Evolutionary conservation across 2,113 vertebrate genomes (phyloP).

Genomic region (Prochilodus magdalenae): DNA sequence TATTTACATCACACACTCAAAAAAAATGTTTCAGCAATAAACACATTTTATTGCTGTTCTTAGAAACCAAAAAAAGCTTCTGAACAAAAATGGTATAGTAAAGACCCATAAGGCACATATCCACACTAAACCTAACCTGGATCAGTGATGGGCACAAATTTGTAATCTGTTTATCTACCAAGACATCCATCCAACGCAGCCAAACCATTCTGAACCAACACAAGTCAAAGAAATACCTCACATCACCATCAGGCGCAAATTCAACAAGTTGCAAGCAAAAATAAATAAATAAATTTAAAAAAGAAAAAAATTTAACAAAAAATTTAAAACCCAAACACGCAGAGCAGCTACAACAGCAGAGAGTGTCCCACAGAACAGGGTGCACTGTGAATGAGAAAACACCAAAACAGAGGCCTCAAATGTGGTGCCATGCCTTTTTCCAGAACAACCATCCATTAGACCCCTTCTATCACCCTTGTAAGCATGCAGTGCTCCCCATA

Average conservation of each 20-base stretch:
- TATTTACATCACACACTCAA: neutral
- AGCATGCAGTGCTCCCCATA: slow-evolving; percentile 62
- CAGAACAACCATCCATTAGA: neutral
- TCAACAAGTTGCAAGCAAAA: neutral
- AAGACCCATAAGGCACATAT: neutral
- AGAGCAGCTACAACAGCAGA: neutral
- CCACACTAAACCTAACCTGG: neutral
- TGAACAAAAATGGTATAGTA: neutral
- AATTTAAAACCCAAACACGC: too few species aligned
- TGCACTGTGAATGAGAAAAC: neutral
- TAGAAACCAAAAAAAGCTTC: neutral
- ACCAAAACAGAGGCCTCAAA: neutral
- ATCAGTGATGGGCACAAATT: slow-evolving; percentile 77
- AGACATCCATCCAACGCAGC: neutral
- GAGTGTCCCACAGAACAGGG: neutral
- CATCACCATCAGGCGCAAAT: neutral
- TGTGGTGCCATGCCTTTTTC: neutral
- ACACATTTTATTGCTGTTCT: neutral
- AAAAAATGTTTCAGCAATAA: neutral
- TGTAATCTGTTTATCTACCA: slow-evolving; percentile 42
- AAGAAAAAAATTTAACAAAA: neutral
- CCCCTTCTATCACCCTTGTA: slow-evolving; percentile 21
- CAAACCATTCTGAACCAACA: slow-evolving; percentile 6
- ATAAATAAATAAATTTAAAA: neutral
- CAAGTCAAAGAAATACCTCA: neutral